phyloP scores from a whole-genome alignment of 2,888 invertebrate species.

The Allolobophora icterica region DNA sequence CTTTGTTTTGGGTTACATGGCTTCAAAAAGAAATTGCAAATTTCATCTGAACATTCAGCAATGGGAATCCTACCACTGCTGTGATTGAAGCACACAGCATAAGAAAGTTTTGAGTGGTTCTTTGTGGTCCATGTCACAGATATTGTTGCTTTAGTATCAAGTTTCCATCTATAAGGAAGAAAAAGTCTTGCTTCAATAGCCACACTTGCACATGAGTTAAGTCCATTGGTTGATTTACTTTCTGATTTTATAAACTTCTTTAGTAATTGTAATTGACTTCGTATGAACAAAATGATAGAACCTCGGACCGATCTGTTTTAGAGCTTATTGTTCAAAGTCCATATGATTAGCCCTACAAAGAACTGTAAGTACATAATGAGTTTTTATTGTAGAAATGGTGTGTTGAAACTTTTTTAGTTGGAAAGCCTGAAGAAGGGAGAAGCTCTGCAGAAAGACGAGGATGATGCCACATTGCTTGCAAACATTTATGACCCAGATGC shows the following conservation, averaged over 20 bases:
- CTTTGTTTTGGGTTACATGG: not conserved
- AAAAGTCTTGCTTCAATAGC: not conserved
- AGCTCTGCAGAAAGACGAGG: constrained; percentile 43
- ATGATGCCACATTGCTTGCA: constrained; percentile 55
- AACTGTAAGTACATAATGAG: not conserved
- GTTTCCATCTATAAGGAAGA: not conserved
- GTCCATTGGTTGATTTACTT: not conserved
- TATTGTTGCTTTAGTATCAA: not conserved
- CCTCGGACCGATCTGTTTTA: too few relatives aligned
- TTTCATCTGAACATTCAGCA: not conserved
- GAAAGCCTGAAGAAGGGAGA: constrained; percentile 46
- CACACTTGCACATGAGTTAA: not conserved
- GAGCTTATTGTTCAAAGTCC: not conserved
- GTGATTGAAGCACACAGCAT: not conserved
- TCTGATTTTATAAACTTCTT: not conserved
- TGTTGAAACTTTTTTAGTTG: constrained; percentile 38
- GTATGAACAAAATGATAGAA: too few relatives aligned
- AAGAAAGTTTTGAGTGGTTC: not conserved
- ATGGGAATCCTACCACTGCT: not conserved
- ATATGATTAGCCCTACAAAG: not conserved
- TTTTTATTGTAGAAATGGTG: not conserved
- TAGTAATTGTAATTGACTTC: too few relatives aligned
- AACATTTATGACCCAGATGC: constrained; percentile 61
- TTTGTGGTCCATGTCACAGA: too few relatives aligned
- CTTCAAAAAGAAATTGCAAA: not conserved